A percentile compares a stretch with the other conserved stretches of the same genome.
Evolutionary conservation across 1,140 invertebrate species (phyloP).

Genomic region (Drosophila repleta): DNA sequence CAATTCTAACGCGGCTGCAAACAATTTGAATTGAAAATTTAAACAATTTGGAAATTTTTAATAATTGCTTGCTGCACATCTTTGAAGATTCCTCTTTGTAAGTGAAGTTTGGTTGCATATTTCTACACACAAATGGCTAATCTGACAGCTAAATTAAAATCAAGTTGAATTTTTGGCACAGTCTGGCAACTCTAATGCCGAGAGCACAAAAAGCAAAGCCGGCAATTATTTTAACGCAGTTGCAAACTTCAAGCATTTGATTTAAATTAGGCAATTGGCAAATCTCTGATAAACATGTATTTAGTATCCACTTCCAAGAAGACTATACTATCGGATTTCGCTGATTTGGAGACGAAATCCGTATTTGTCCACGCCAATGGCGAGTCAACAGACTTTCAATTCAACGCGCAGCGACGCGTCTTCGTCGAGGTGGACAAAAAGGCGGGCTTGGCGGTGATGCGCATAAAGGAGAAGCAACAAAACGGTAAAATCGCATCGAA

Average conservation of each 20-base stretch:
- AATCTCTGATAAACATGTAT: constrained; percentile 52
- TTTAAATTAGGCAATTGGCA: constrained; percentile 1
- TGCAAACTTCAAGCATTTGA: background rate
- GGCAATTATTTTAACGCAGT: constrained; percentile 14
- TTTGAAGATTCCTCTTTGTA: no score
- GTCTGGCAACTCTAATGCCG: constrained; percentile 6
- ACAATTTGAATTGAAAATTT: no score
- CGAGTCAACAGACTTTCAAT: constrained; percentile 75
- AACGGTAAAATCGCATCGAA: constrained; percentile 32
- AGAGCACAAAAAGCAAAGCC: constrained; percentile 1
- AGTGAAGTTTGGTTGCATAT: no score
- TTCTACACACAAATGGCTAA: background rate
- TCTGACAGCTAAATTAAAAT: background rate
- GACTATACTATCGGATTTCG: constrained; percentile 76
- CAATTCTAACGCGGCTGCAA: no score
- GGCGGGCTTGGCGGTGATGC: constrained; percentile 74
- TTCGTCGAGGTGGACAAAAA: constrained; percentile 79
- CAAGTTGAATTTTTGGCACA: background rate
- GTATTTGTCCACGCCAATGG: constrained; percentile 64
- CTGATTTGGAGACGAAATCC: constrained; percentile 72
- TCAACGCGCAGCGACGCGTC: constrained; percentile 64
- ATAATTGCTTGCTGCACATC: no score
- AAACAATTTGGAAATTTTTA: no score
- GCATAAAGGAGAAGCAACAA: constrained; percentile 66
- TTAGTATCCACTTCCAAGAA: constrained; percentile 74